These are phyloP conservation scores for Tachyglossus aculeatus DNA, from an alignment of 2,797 vertebrate species.

Conservation along the genomic window DNA sequence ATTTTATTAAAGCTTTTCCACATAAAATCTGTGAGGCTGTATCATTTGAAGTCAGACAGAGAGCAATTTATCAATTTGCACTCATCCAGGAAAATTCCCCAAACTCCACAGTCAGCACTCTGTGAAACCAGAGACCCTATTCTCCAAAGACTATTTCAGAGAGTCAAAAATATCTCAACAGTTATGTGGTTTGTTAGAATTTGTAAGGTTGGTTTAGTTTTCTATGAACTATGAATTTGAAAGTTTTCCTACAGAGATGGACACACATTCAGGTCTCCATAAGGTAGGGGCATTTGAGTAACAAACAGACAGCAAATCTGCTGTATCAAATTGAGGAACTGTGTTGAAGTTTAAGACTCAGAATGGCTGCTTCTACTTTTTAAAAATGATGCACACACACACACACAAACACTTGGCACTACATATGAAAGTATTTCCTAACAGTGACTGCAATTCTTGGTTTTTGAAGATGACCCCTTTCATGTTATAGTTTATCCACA, in stretches of 20 bases:
- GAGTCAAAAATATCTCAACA: conserved; percentile 52
- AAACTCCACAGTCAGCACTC: conserved; percentile 49
- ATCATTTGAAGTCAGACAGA: conserved; percentile 36
- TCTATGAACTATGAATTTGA: conserved; percentile 32
- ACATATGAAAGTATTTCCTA: too few species aligned
- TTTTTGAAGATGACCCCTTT: too few species aligned
- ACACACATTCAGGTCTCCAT: conserved; percentile 34
- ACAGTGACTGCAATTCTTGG: too few species aligned
- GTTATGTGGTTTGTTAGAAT: conserved; percentile 44
- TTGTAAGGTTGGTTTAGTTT: conserved; percentile 30
- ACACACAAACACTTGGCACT: too few species aligned
- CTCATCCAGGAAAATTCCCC: conserved; percentile 22
- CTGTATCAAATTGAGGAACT: too few species aligned
- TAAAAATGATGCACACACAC: too few species aligned
- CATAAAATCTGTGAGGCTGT: conserved; percentile 11
- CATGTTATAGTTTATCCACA: too few species aligned
- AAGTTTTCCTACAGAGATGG: conserved; percentile 37
- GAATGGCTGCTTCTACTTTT: too few species aligned
- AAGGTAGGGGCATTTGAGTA: conserved; percentile 18
- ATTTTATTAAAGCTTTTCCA: conserved; percentile 58
- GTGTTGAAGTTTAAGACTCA: too few species aligned
- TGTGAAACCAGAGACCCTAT: conserved; percentile 60
- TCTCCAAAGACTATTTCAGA: conserved; percentile 49
- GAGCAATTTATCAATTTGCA: conserved; percentile 61
- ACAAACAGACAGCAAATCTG: conserved; percentile 17